phyloP scores from a whole-genome alignment of 2,888 invertebrate genomes.

The Bombylius discolor region DNA sequence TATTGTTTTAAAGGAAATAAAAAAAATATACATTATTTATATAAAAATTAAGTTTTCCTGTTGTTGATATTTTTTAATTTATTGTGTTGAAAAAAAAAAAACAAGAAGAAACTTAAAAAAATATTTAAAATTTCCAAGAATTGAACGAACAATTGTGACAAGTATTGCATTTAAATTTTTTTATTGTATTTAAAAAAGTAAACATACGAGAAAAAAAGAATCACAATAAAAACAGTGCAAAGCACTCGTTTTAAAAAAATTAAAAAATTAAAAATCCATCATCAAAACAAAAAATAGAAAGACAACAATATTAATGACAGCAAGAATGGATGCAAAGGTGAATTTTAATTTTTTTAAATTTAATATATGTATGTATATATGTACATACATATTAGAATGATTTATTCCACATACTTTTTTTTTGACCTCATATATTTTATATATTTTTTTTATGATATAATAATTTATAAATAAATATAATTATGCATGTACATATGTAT shows the following conservation, averaged over 20 bases:
- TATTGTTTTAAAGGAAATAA: neutral
- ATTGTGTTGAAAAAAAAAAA: neutral
- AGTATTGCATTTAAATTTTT: slow-evolving; percentile 9
- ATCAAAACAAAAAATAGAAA: no score
- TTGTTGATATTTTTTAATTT: neutral
- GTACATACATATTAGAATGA: slow-evolving; percentile 18
- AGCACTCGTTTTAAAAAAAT: no score
- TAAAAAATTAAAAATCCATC: no score
- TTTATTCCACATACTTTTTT: neutral
- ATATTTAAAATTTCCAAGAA: slow-evolving; percentile 1
- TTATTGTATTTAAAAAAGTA: neutral
- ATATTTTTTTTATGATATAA: no score
- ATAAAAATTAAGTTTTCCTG: neutral
- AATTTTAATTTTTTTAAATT: slow-evolving; percentile 8
- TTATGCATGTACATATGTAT: no score
- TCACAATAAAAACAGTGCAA: no score
- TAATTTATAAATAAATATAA: no score
- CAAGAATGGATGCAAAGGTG: slow-evolving; percentile 12
- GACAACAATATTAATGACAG: neutral
- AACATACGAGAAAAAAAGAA: no score
- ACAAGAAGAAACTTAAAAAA: neutral
- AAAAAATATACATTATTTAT: neutral
- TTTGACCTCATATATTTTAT: no score
- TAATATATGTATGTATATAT: neutral
- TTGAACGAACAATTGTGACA: slow-evolving; percentile 1